Evolutionary conservation across 2,888 invertebrate species (phyloP).

Genomic region (Plebejus melissa): DNA sequence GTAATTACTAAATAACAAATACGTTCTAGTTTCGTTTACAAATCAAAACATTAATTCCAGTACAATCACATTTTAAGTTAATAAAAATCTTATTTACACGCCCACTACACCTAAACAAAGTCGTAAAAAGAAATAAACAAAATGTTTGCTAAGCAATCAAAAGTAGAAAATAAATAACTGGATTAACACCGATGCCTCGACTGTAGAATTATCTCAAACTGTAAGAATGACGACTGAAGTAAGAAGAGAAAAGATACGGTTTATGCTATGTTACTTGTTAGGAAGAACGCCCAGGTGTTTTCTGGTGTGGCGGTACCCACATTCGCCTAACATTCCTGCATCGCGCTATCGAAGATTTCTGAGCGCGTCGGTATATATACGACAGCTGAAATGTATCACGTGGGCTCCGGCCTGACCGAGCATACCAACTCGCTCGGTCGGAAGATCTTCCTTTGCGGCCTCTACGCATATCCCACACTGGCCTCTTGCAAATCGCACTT

Average conservation of each 20-base stretch:
- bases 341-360: too few species aligned
- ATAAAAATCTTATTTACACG: conserved; percentile 76
- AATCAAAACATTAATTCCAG: conserved; percentile 44
- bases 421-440: too few species aligned
- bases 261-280: neutral
- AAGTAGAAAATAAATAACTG: conserved; percentile 57
- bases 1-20: conserved; percentile 75
- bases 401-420: too few species aligned
- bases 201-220: neutral
- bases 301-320: too few species aligned
- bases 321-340: too few species aligned
- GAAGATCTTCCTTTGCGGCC: too few species aligned
- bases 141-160: conserved; percentile 66
- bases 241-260: neutral
- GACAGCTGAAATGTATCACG: too few species aligned
- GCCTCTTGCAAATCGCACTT: too few species aligned
- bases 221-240: neutral
- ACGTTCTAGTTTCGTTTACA: conserved; percentile 50
- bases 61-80: conserved; percentile 44
- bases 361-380: too few species aligned
- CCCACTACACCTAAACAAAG: conserved; percentile 56
- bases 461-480: too few species aligned
- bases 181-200: conserved; percentile 31
- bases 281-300: too few species aligned
- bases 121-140: conserved; percentile 49